Base-by-base conservation (phyloP, 2,113 vertebrate species). In the Rhineura floridana region DNA sequence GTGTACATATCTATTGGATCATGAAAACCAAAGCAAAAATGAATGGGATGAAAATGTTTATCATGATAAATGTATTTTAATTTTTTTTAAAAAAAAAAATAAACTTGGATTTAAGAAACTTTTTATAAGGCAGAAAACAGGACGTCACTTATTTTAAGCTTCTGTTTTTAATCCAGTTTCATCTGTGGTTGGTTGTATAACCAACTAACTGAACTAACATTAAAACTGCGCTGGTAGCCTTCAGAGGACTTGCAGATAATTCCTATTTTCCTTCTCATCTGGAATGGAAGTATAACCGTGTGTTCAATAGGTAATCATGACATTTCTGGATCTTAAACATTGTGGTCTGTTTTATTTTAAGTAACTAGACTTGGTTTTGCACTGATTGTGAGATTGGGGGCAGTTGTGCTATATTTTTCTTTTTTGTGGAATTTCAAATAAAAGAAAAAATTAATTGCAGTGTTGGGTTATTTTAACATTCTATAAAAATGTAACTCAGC, bases 341-440 rank as follows among this genome's bases (percentile, higher is more conserved):
- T 82, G 12, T 42, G 1, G 12, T 62, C 19, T 75, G 1, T 46
- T 65, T 67, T 77, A 42, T 79, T 86, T 87, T 81, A 69, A 44
- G 30, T 81, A 70, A 70, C 4, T 75, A 12, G 28, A 80, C 48
- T 79, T 79, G n/a, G 5, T 55, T 87, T 25, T 87, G 80, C 70
- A 82, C 86, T 75, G 42, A 36, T 87, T 48, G 82, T 5, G 28
- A 81, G 46, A 25, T 59, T 62, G 42, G 72, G 33, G 13, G n/a
- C 36, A 19, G 52, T 6, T n/a, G 10, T 15, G 21, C 42, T 87
- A 4, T 73, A 67, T 36, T 86, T 4, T 33, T 3, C 13, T 46
- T 87, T 75, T 87, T 59, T 82, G 52, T 73, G n/a, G 42, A 62
- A 75, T 87, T 87, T 50, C 50, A 87, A 82, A 82, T 82, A 87